These are phyloP conservation scores for Haliclystus octoradiatus DNA, from an alignment of 30 jellyfish, hydroid and myxozoan species.

Conservation along the genomic window DNA sequence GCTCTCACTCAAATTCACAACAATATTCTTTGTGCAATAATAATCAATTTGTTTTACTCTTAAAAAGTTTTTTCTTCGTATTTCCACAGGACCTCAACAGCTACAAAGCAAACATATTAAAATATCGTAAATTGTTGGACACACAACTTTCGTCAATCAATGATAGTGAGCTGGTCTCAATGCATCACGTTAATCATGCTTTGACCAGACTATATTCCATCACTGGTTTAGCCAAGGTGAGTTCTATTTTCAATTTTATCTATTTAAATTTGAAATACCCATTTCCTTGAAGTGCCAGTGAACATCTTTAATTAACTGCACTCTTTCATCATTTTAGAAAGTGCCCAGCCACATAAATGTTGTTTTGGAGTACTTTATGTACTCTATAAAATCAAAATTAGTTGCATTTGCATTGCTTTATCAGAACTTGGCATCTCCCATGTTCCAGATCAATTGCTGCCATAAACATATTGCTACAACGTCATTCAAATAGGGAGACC, in stretches of 20 bases:
- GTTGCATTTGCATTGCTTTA: no score
- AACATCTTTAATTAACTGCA: neutral
- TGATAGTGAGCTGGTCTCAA: conserved; percentile 4
- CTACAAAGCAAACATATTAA: neutral
- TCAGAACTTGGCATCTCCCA: no score
- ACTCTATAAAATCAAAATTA: no score
- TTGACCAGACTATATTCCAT: conserved; percentile 8
- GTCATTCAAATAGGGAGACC: no score
- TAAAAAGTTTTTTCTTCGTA: neutral
- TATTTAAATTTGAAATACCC: conserved; percentile 2
- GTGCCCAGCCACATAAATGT: no score
- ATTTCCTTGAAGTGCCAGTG: neutral
- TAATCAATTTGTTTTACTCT: neutral
- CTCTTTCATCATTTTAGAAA: neutral
- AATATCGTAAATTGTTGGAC: neutral
- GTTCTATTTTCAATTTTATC: neutral
- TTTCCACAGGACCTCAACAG: neutral
- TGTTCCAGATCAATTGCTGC: no score
- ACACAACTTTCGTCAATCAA: conserved; percentile 5
- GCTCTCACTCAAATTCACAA: neutral
- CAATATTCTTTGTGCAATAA: neutral
- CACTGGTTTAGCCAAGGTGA: conserved; percentile 64
- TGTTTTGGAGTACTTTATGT: no score
- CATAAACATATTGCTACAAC: no score
- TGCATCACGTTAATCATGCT: conserved; percentile 13